These are phyloP conservation scores for Caenorhabditis briggsae DNA, from an alignment of 1,140 invertebrate species.

Conservation along the genomic window DNA sequence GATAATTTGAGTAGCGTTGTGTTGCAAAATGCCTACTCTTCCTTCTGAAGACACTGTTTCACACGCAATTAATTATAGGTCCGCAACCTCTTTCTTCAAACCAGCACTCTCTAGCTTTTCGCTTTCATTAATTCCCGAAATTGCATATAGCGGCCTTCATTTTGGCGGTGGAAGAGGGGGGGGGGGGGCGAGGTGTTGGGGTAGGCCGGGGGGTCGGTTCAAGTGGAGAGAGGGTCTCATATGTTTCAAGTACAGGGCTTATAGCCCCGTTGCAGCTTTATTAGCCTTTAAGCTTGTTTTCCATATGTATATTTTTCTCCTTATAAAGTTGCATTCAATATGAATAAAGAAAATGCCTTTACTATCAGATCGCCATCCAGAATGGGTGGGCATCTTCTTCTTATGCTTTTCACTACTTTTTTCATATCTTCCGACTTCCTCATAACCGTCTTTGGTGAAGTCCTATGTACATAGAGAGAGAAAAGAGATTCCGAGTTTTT, in stretches of 20 bases:
- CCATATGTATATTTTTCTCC: not conserved
- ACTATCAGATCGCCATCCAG: not conserved
- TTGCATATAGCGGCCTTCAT: conserved; percentile 54
- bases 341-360: too few species aligned
- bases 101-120: conserved; percentile 17
- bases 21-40: not conserved
- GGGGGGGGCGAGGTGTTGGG: conserved; percentile 12
- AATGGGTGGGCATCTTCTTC: conserved; percentile 29
- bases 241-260: conserved; percentile 53
- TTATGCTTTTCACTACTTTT: not conserved
- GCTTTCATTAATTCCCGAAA: conserved; percentile 52
- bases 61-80: conserved; percentile 55
- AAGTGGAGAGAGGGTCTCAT: conserved; percentile 35
- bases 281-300: conserved; percentile 52
- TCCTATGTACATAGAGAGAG: conserved; percentile 43
- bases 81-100: conserved; percentile 14
- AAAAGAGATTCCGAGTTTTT: conserved; percentile 16
- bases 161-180: not conserved
- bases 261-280: conserved; percentile 22
- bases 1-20: conserved; percentile 47
- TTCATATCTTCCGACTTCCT: not conserved
- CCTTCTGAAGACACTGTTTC: conserved; percentile 17
- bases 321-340: not conserved
- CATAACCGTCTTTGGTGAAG: conserved; percentile 33
- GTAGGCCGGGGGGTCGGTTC: conserved; percentile 8